These are phyloP conservation scores for Lynx canadensis DNA, from an alignment of 2,113 vertebrate genomes.

Conservation along the genomic window DNA sequence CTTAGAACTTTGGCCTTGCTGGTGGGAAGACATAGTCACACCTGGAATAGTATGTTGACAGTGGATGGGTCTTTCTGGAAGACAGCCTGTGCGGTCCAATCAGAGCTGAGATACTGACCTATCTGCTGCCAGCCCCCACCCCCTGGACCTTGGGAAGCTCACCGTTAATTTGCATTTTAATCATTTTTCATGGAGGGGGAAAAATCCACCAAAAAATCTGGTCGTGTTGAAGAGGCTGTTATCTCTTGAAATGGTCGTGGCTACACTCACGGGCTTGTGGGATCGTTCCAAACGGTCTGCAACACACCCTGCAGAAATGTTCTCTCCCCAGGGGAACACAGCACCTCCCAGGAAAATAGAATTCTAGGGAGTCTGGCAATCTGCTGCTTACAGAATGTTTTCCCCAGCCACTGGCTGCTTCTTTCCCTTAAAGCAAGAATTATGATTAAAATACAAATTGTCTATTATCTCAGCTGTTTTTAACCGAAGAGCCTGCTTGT, in stretches of 20 bases:
- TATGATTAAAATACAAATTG: conserved; percentile 15
- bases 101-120: neutral
- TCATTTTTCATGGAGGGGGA: neutral
- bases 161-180: conserved; percentile 35
- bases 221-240: neutral
- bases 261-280: neutral
- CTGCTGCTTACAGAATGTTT: neutral
- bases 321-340: neutral
- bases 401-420: neutral
- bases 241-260: neutral
- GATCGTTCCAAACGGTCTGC: neutral
- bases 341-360: neutral
- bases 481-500: neutral
- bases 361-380: neutral
- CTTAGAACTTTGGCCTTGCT: neutral
- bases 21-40: neutral
- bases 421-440: conserved; percentile 24
- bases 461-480: neutral
- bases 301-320: neutral
- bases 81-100: rapidly evolving
- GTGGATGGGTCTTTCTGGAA: neutral
- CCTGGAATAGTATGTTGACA: neutral
- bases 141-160: neutral
- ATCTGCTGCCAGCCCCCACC: rapidly evolving
- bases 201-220: neutral